Evolutionary conservation across 2,797 vertebrate genomes (phyloP), one percentile per base, ranked within the genome.

Genomic region (Coilia nasus): DNA sequence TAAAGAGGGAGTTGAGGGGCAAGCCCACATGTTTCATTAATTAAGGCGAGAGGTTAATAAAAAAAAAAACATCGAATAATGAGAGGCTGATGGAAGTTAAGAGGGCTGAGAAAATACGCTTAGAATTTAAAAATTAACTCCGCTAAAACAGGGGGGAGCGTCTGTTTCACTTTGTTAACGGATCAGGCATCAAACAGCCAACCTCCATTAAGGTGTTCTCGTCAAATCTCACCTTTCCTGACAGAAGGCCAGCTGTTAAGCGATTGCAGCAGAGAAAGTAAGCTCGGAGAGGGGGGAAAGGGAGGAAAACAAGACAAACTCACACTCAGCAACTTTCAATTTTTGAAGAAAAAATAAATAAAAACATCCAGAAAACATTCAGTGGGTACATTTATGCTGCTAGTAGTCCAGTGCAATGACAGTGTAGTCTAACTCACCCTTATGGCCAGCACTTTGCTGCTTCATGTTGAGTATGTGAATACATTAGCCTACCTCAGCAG

Each of bases 41-140:
- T 78, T 17, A 78, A 78, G 35, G 71, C 71, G 6, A 78, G 10
- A 78, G 35, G 71, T 78, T 44, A 6, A 17, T 15, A 54, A 54
- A 10, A 54, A 54, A 41, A 44, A 54, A 21, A 78, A 19, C 35
- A 21, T 17, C 7, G 31, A 21, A 15, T 78, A 78, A 78, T 44
- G 71, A 78, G 71, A 78, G 71, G 7, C 41, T 78, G 71, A 71
- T 71, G 67, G 67, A 78, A 78, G 71, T 44, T 44, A 78, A 78
- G 71, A 78, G 31, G 71, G 71, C 41, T 78, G 71, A 78, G 71
- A 78, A 15, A 19, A 44, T 19, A 41, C 71, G 31, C 14, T 44
- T 4, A 2, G 35, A 41, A 75, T 75, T 41, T 21, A 35, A 19
- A 78, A 41, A 44, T 44, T 41, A 78, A 78, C 9, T 41, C 35